Evolutionary conservation across 2,888 invertebrate genomes (phyloP).

Genomic region (Drosophila pseudotakahashii): DNA sequence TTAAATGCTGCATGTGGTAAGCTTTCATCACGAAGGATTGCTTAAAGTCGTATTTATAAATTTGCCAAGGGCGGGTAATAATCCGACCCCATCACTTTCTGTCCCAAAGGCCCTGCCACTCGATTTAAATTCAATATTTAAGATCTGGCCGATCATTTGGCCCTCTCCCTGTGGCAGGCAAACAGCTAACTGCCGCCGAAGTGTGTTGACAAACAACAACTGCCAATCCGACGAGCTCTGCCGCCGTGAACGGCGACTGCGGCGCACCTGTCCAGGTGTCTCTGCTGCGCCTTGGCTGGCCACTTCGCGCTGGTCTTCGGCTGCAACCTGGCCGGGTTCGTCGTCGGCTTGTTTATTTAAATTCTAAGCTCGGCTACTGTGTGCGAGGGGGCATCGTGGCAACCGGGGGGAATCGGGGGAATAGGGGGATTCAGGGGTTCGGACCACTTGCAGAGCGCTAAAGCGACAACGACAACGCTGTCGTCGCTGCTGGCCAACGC

Average conservation of each 20-base stretch:
- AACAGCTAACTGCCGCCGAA: slow-evolving; percentile 64
- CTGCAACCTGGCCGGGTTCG: slow-evolving; percentile 26
- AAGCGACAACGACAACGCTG: slow-evolving; percentile 43
- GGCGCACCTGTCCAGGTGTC: slow-evolving; percentile 19
- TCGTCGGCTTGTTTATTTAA: slow-evolving; percentile 71
- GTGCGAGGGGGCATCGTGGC: slow-evolving; percentile 10
- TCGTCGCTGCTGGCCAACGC: slow-evolving; percentile 47
- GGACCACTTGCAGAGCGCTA: slow-evolving; percentile 45
- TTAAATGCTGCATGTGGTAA: background rate
- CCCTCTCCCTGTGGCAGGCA: slow-evolving; percentile 32
- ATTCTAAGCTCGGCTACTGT: slow-evolving; percentile 80
- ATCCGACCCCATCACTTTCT: background rate
- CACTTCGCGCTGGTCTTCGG: slow-evolving; percentile 1
- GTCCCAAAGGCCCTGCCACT: background rate
- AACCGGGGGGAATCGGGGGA: background rate
- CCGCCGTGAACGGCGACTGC: slow-evolving; percentile 30
- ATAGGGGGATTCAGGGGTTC: background rate
- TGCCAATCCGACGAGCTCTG: slow-evolving; percentile 39
- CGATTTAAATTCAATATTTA: background rate
- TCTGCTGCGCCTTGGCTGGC: slow-evolving; percentile 13
- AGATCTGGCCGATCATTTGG: slow-evolving; percentile 1
- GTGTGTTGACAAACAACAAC: slow-evolving; percentile 67
- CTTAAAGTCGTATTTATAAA: background rate
- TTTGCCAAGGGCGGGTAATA: background rate
- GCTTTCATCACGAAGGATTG: background rate